These are phyloP conservation scores for Leptopilina myrica DNA, from an alignment of 2,888 invertebrate species.

Conservation along the genomic window DNA sequence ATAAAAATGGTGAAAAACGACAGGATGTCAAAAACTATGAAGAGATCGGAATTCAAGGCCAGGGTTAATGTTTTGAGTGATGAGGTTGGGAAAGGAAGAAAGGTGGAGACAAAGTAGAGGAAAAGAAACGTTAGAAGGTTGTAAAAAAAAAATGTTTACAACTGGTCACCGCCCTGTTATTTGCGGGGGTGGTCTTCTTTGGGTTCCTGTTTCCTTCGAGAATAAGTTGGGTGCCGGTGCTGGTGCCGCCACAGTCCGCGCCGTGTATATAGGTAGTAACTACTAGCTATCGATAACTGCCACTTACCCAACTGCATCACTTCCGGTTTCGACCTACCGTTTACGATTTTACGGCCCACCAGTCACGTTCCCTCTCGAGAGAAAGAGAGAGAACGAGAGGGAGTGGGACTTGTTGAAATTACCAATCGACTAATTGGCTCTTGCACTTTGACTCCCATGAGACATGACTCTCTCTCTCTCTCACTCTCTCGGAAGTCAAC, in stretches of 20 bases:
- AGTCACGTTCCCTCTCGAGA: constrained; percentile 56
- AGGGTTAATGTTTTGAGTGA: not conserved
- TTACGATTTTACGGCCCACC: constrained; percentile 69
- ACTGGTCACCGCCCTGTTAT: constrained; percentile 68
- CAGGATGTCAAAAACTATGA: constrained; percentile 9
- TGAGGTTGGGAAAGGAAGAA: constrained; percentile 31
- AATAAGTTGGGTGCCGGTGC: constrained; percentile 41
- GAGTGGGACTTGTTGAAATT: constrained; percentile 39
- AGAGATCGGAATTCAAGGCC: constrained; percentile 19
- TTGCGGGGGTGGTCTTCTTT: constrained; percentile 64
- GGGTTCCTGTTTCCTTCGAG: constrained; percentile 56
- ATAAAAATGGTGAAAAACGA: not conserved
- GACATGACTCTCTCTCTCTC: not conserved
- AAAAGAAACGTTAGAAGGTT: constrained; percentile 54
- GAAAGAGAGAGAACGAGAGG: not conserved
- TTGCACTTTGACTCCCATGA: constrained; percentile 28
- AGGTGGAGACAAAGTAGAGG: constrained; percentile 48
- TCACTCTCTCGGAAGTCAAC: constrained; percentile 3
- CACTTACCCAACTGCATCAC: constrained; percentile 71
- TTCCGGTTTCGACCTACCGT: constrained; percentile 72
- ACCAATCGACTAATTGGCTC: constrained; percentile 38
- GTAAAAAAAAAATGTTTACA: constrained; percentile 68
- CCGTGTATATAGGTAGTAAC: constrained; percentile 62
- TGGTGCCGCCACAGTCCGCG: constrained; percentile 33
- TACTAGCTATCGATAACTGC: constrained; percentile 70